These are phyloP conservation scores for Drosophila kepulauana DNA, from an alignment of 1,140 invertebrate genomes.

Conservation along the genomic window DNA sequence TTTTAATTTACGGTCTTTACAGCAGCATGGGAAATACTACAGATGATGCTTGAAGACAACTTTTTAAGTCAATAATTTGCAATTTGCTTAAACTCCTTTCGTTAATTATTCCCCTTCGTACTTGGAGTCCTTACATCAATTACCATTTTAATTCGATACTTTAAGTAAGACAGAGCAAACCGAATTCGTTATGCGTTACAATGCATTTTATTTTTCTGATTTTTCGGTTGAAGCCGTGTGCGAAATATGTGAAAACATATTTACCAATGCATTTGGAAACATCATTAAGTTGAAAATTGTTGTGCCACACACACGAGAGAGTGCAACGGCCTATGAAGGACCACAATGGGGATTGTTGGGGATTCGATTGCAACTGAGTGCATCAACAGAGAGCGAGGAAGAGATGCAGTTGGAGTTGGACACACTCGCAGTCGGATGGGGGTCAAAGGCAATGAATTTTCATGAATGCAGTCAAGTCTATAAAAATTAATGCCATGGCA, in stretches of 20 bases:
- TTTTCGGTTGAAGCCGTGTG: conserved; percentile 33
- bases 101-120: not conserved
- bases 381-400: not conserved
- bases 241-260: conserved; percentile 67
- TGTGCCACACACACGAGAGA: conserved; percentile 50
- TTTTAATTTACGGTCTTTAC: too few relatives aligned
- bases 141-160: not conserved
- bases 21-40: too few relatives aligned
- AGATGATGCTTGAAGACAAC: too few relatives aligned
- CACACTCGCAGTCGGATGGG: too few relatives aligned
- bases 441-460: conserved; percentile 74
- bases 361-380: conserved; percentile 13
- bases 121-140: not conserved
- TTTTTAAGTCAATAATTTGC: too few relatives aligned
- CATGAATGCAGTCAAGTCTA: conserved; percentile 82
- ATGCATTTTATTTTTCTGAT: conserved; percentile 31
- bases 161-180: not conserved
- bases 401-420: not conserved
- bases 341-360: conserved; percentile 24
- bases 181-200: not conserved
- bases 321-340: conserved; percentile 79
- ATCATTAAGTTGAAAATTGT: conserved; percentile 79
- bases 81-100: too few relatives aligned
- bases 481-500: conserved; percentile 80
- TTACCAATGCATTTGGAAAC: conserved; percentile 79